Conservation (phyloP, 2,888 invertebrate species). For the Heterodera filipjevi region DNA sequence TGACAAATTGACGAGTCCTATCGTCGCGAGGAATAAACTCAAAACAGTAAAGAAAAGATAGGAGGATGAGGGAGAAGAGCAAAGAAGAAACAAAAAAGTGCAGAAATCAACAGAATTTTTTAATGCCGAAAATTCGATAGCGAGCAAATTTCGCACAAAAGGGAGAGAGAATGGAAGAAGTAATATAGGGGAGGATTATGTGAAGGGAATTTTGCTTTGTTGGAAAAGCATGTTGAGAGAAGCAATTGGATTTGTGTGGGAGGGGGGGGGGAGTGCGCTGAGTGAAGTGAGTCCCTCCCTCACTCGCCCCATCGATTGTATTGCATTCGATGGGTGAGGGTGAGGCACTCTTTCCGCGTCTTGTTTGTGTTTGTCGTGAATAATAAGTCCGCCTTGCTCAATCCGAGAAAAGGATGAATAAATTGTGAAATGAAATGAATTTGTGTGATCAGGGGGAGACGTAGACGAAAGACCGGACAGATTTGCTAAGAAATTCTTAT, state of each 20-base stretch:
- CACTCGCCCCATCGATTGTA: background rate
- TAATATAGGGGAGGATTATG: background rate
- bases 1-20: too few relatives aligned
- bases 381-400: background rate
- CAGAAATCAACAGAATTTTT: too few relatives aligned
- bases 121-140: background rate
- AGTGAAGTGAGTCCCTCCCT: background rate
- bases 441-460: background rate
- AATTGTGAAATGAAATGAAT: background rate
- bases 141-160: background rate
- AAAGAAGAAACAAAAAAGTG: too few relatives aligned
- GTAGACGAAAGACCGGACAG: background rate
- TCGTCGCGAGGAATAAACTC: too few relatives aligned
- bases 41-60: too few relatives aligned
- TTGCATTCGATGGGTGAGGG: background rate
- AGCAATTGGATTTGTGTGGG: background rate
- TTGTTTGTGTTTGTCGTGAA: conserved; percentile 6
- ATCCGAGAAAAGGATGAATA: background rate
- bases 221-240: background rate
- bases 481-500: background rate
- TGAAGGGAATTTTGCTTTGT: background rate
- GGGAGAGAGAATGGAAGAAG: background rate
- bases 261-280: background rate
- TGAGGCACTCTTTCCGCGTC: background rate
- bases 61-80: too few relatives aligned